A percentile compares a stretch with the other conserved stretches of the same genome.
Conservation (phyloP, 2,888 invertebrate species). For the Polyommatus iphigenia region DNA sequence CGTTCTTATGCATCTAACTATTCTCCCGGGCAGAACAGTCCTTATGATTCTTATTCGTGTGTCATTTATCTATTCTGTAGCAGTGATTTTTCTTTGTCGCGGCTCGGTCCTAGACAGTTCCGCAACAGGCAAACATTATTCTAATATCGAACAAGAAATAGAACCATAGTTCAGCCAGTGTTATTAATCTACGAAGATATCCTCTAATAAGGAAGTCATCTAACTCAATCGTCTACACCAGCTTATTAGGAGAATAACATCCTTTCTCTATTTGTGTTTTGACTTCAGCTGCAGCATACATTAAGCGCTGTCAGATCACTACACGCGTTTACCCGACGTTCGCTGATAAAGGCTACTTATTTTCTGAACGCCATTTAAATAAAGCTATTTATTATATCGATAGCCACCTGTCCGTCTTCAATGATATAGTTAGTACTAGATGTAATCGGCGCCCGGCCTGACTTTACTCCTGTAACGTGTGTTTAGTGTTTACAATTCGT, state of each 20-base stretch:
- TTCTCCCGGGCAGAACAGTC: too few relatives aligned
- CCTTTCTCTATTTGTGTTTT: slow-evolving; percentile 14
- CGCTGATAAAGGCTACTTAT: slow-evolving; percentile 32
- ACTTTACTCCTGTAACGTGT: slow-evolving; percentile 2
- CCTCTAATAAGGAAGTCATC: neutral
- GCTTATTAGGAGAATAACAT: slow-evolving; percentile 1
- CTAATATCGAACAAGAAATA: too few relatives aligned
- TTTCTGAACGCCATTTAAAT: slow-evolving; percentile 32
- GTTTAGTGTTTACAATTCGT: slow-evolving; percentile 9
- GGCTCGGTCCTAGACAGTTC: too few relatives aligned
- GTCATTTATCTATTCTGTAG: too few relatives aligned
- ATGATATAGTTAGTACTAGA: slow-evolving; percentile 30
- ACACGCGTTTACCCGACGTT: slow-evolving; percentile 33
- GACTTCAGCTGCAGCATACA: slow-evolving; percentile 18
- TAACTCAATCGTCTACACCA: neutral
- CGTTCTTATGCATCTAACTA: too few relatives aligned
- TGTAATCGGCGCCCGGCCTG: slow-evolving; percentile 31
- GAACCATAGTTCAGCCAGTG: neutral
- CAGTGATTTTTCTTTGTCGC: too few relatives aligned
- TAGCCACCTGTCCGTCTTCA: slow-evolving; percentile 34
- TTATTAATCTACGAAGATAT: neutral
- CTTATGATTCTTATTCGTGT: too few relatives aligned
- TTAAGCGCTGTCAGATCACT: slow-evolving; percentile 27
- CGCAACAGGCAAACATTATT: too few relatives aligned
- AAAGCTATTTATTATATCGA: slow-evolving; percentile 35